Percentiles rank a stretch among this genome's conserved stretches.
These are phyloP conservation scores for Lutjanus argentimaculatus DNA, from an alignment of 2,797 vertebrate genomes.

Conservation along the genomic window DNA sequence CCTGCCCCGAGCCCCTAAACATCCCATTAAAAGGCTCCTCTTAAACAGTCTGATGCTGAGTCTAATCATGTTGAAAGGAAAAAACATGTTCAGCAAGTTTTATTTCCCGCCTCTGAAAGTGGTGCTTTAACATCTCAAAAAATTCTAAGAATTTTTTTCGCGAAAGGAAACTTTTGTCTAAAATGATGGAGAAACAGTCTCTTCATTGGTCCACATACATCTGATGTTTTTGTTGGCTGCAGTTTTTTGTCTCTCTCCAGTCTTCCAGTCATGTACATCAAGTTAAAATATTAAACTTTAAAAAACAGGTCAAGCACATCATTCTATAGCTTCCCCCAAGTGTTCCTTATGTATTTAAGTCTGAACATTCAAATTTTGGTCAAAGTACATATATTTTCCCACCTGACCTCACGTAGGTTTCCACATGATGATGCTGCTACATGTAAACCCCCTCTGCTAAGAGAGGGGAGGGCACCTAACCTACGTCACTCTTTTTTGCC, in stretches of 20 bases:
- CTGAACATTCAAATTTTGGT: no score
- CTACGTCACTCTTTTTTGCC: no score
- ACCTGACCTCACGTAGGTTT: no score
- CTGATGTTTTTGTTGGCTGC: neutral
- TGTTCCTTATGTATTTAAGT: no score
- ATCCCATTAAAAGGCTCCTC: conserved; percentile 68
- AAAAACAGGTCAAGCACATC: no score
- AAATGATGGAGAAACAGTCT: neutral
- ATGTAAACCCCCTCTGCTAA: no score
- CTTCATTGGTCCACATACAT: neutral
- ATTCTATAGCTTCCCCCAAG: no score
- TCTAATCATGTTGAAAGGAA: conserved; percentile 72
- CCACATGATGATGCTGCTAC: no score
- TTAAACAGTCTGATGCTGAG: conserved; percentile 83
- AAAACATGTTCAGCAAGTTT: conserved; percentile 58
- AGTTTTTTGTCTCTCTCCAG: neutral
- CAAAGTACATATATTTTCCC: no score
- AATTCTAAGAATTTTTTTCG: conserved; percentile 35
- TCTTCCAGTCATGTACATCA: neutral
- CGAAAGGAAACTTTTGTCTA: neutral
- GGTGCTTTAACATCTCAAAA: conserved; percentile 49
- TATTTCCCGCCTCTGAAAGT: conserved; percentile 51
- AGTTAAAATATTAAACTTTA: no score
- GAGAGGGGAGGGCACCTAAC: no score
- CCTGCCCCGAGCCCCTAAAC: conserved; percentile 62